Conservation (phyloP, 2,888 invertebrate genomes). For the Girardia tigrina region DNA sequence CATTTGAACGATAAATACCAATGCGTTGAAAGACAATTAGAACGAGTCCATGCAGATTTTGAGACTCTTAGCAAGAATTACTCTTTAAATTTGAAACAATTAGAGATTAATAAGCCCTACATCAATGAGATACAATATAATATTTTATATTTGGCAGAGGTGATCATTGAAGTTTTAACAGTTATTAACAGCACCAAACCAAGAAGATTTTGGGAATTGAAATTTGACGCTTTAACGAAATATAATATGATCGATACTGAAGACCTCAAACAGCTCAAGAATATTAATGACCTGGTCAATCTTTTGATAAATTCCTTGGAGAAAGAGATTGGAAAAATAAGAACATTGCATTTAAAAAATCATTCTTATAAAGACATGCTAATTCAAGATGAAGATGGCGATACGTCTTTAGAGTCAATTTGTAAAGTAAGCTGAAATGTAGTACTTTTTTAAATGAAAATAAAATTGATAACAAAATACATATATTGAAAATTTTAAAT, state of each 20-base stretch:
- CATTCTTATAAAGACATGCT: no score
- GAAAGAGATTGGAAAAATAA: neutral
- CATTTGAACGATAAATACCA: neutral
- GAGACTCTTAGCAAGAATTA: neutral
- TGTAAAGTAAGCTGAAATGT: no score
- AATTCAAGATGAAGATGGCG: no score
- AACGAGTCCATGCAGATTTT: neutral
- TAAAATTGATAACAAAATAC: no score
- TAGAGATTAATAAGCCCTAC: neutral
- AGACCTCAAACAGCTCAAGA: neutral
- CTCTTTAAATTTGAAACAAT: neutral
- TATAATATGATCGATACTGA: neutral
- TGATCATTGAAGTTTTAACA: neutral
- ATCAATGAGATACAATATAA: neutral
- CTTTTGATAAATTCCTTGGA: neutral
- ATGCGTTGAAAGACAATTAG: neutral
- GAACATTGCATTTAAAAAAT: no score
- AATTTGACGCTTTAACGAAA: neutral
- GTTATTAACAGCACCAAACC: neutral
- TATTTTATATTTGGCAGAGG: neutral
- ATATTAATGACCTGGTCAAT: neutral
- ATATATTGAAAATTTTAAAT: no score
- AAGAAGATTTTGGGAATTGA: neutral
- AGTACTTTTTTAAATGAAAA: no score
- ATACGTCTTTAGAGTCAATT: no score